Evolutionary conservation across 2,113 vertebrate genomes (phyloP).

Genomic region (Cyphomyrus plagiostoma): DNA sequence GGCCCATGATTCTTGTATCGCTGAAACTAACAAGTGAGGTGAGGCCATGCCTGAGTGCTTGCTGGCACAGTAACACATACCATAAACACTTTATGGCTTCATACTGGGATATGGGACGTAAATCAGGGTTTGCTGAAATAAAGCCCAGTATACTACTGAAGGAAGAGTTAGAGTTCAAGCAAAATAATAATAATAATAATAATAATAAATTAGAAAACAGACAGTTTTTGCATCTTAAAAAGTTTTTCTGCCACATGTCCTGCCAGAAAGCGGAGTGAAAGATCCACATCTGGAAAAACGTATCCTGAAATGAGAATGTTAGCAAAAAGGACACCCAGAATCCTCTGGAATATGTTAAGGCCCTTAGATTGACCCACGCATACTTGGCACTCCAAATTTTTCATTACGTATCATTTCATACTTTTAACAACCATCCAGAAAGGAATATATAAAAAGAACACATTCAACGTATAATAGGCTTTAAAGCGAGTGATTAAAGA

Average conservation of each 20-base stretch:
- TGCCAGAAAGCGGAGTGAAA: background rate
- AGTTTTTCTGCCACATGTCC: background rate
- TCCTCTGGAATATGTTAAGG: background rate
- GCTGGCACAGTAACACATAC: constrained; percentile 83
- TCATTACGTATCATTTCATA: background rate
- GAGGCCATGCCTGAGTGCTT: constrained; percentile 85
- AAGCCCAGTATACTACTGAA: constrained; percentile 38
- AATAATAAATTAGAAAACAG: background rate
- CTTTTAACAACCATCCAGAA: background rate
- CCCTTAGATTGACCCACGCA: background rate
- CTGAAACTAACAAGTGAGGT: constrained; percentile 70
- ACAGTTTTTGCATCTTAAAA: background rate
- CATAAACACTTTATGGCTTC: constrained; percentile 91
- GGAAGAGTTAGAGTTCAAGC: constrained; percentile 41
- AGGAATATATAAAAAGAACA: constrained; percentile 14
- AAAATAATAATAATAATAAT: background rate
- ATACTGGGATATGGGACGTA: constrained; percentile 74
- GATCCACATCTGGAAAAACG: constrained; percentile 13
- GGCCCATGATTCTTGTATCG: constrained; percentile 58
- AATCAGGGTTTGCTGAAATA: constrained; percentile 49
- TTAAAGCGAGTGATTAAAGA: constrained; percentile 68
- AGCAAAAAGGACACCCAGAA: background rate
- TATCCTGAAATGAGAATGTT: background rate
- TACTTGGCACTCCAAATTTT: background rate
- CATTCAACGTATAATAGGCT: constrained; percentile 55